Evolutionary conservation across 2,888 invertebrate species (phyloP), one percentile per base, ranked within the genome.

Genomic region (Leptothorax acervorum): DNA sequence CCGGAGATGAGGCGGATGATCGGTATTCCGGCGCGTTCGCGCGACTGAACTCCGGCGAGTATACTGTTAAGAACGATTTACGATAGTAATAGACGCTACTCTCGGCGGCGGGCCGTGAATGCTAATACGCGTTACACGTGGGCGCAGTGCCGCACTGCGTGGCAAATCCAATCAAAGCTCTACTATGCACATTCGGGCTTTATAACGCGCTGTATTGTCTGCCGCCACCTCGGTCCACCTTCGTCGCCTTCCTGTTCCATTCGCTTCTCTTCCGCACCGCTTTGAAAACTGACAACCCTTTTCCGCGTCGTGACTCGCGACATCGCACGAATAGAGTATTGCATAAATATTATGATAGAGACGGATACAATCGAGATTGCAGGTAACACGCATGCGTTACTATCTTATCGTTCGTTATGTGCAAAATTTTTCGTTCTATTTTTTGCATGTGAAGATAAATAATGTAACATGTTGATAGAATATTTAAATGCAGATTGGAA

Each of bases 111-210:
- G 85, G 74, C 85, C 85, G 84, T 92, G 90, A 90, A 93, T 92
- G 90, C 90, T 92, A 91, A 92, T 92, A 86, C 86, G 87, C 89
- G 87, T 88, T 88, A 86, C 86, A 89, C 88, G 93, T 93, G 92
- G 92, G 93, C 91, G 93, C 89, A 86, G 78, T 84, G 85, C 81
- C 90, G 86, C 88, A 75, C 90, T 89, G 92, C 93, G 93, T 93
- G 88, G 92, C 93, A 93, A 93, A 94, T 94, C 92, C 93, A 94
- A 94, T 94, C 94, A 94, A 93, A 93, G 89, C 83, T 63, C 87
- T 86, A 91, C 91, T 87, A 90, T 85, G 83, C 68, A 53, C 83
- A 86, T 90, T 90, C 84, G 85, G 86, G 83, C 86, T 89, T 75
- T 85, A 82, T 88, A 88, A 87, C 75, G 70, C 81, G 76, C 78